Percentiles rank a stretch among this genome's conserved stretches.
Conservation (phyloP, 2,797 vertebrate genomes). For the Gymnoscopelus braueri region DNA sequence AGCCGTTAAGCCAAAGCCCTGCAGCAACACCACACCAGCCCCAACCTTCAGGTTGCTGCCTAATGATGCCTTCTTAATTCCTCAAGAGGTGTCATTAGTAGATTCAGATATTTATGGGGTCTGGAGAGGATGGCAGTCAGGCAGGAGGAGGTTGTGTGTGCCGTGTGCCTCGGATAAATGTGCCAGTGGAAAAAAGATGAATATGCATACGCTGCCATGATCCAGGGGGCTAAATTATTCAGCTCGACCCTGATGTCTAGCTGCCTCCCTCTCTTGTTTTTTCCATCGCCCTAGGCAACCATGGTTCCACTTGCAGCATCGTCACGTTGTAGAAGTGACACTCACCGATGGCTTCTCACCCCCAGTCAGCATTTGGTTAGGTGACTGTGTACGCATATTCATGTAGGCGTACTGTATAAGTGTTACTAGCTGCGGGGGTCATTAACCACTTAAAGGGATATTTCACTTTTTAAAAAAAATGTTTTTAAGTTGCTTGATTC, state of each 20-base stretch:
- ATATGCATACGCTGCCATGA: constrained; percentile 72
- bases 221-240: constrained; percentile 74
- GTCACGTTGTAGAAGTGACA: constrained; percentile 42
- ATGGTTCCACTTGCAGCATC: constrained; percentile 48
- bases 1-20: constrained; percentile 61
- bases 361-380: constrained; percentile 22
- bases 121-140: constrained; percentile 59
- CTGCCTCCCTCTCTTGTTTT: constrained; percentile 62
- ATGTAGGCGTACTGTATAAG: too few relatives aligned
- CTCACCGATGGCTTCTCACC: constrained; percentile 18
- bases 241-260: constrained; percentile 69
- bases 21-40: constrained; percentile 36
- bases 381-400: too few relatives aligned
- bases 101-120: constrained; percentile 70
- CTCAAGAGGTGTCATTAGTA: constrained; percentile 74
- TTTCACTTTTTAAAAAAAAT: too few relatives aligned
- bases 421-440: too few relatives aligned
- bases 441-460: too few relatives aligned
- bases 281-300: constrained; percentile 54
- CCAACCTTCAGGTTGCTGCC: constrained; percentile 64
- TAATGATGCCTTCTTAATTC: constrained; percentile 71
- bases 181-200: constrained; percentile 71
- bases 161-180: constrained; percentile 53
- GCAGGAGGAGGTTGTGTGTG: constrained; percentile 38
- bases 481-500: too few relatives aligned